phyloP scores from a whole-genome alignment of 2,113 vertebrate species.

The Aviceda subcristata region DNA sequence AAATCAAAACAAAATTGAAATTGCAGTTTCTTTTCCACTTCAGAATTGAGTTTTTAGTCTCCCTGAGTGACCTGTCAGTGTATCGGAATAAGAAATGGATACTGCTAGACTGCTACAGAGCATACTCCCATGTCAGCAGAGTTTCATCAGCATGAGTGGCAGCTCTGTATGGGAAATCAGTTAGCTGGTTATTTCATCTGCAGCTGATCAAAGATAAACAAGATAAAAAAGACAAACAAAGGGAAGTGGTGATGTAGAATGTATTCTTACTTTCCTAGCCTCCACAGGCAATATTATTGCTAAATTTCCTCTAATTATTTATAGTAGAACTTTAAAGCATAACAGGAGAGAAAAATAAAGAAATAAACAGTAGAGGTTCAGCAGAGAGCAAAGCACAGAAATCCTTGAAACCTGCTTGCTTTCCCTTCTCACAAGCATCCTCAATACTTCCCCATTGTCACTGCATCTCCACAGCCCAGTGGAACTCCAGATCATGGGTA shows the following conservation, averaged over 20 bases:
- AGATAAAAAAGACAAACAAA: slow-evolving; percentile 53
- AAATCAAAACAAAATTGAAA: slow-evolving; percentile 67
- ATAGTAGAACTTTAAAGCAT: background rate
- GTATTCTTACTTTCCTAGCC: slow-evolving; percentile 11
- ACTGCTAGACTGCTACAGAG: slow-evolving; percentile 20
- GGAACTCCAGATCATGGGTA: background rate
- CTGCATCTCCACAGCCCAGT: background rate
- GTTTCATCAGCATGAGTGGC: slow-evolving; percentile 24
- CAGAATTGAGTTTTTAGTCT: slow-evolving; percentile 35
- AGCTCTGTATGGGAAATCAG: slow-evolving; percentile 32
- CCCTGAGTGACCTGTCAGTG: slow-evolving; percentile 17
- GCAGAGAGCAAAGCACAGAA: background rate
- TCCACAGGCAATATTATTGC: background rate
- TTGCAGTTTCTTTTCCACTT: slow-evolving; percentile 33
- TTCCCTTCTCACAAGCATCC: background rate
- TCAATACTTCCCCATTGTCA: background rate
- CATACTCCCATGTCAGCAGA: slow-evolving; percentile 3
- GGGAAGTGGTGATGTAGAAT: slow-evolving; percentile 7
- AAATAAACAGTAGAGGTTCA: background rate
- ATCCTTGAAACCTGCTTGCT: background rate
- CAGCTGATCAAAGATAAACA: slow-evolving; percentile 57
- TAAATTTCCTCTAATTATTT: slow-evolving; percentile 40
- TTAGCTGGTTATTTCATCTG: slow-evolving; percentile 56
- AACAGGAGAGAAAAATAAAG: background rate
- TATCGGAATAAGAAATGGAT: slow-evolving; percentile 47